Evolutionary conservation across 2,797 vertebrate species (phyloP), one percentile per base, ranked within the genome.

Genomic region (Chelonia mydas): DNA sequence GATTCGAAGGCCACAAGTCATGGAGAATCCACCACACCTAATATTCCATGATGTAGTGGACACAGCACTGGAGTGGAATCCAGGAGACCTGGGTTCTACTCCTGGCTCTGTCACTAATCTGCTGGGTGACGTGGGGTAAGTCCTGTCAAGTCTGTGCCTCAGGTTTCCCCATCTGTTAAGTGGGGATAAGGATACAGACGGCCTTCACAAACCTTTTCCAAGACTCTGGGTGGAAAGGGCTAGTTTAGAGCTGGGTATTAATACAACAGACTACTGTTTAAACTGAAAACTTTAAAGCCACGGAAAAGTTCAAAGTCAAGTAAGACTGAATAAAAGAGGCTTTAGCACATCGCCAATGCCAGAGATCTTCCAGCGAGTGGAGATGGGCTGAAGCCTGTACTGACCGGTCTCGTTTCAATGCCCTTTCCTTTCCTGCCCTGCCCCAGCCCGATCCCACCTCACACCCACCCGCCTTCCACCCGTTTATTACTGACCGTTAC

Each of bases 251-350:
- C n/a, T 37, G 19, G n/a, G 33, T 16, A 9, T 68, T 5, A 9
- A 19, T 21, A 68, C 16, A 7, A 3, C 1, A 10, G 7, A 3
- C 16, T 19, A 17, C 61, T 13, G 15, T 65, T 3, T 65, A 3
- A 68, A 13, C 13, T 5, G 2, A 68, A 16, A 37, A 37, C 4
- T 5, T 9, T 19, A 3, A 21, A 21, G 61, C 5, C 33, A 37
- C 19, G 57, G 27, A 13, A 6, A 59, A 59, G 59, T 33, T 61
- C 28, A 25, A 7, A 55, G 23, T 55, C 54, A 25, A 25, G 7
- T 25, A 1, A 9, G 27, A 5, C 27, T 11, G 55, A 28, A 28
- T 4, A 11, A 4, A 57, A 12, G 23, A 28, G 55, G 5, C 55
- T 11, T 23, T 5, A 23, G 23, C 23, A 7, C 54, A 55, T 17